These are phyloP conservation scores for Proterorhinus semilunaris DNA, from an alignment of 2,113 vertebrate species.

Conservation along the genomic window DNA sequence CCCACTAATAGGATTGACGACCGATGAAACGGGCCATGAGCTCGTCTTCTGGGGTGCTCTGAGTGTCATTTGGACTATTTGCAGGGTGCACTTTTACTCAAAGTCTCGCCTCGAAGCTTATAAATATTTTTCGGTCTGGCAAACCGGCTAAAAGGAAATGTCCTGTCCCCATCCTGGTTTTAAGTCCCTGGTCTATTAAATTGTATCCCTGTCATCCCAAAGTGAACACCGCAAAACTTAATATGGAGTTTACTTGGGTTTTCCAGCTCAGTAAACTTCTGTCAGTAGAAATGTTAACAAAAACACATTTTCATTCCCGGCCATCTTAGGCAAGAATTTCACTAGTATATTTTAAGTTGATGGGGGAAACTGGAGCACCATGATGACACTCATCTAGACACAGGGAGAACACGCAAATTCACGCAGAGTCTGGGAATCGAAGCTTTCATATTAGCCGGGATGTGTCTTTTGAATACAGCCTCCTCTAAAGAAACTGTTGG, in stretches of 20 bases:
- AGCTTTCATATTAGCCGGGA: too few species aligned
- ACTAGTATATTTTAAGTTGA: too few species aligned
- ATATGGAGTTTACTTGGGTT: slow-evolving; percentile 27
- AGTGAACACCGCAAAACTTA: slow-evolving; percentile 22
- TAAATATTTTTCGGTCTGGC: slow-evolving; percentile 28
- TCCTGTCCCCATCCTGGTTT: neutral
- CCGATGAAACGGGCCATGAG: slow-evolving; percentile 32
- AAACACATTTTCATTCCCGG: too few species aligned
- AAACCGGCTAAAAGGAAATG: slow-evolving; percentile 24
- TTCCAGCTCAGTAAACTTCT: slow-evolving; percentile 12
- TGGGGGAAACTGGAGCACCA: too few species aligned
- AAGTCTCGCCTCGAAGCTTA: slow-evolving; percentile 29
- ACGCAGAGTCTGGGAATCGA: too few species aligned
- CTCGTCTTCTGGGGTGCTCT: slow-evolving; percentile 29
- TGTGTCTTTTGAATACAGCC: neutral
- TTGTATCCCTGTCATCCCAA: slow-evolving; percentile 20
- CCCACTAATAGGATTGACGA: slow-evolving; percentile 45
- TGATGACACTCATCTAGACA: too few species aligned
- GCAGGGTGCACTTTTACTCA: slow-evolving; percentile 18
- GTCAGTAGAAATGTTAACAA: neutral
- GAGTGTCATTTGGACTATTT: slow-evolving; percentile 24
- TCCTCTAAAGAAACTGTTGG: neutral
- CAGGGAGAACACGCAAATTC: too few species aligned
- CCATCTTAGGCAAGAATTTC: too few species aligned
- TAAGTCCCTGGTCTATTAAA: slow-evolving; percentile 27